A percentile compares a stretch with the other conserved stretches of the same genome.
Evolutionary conservation across 2,888 invertebrate genomes (phyloP).

Genomic region (Phania funesta): DNA sequence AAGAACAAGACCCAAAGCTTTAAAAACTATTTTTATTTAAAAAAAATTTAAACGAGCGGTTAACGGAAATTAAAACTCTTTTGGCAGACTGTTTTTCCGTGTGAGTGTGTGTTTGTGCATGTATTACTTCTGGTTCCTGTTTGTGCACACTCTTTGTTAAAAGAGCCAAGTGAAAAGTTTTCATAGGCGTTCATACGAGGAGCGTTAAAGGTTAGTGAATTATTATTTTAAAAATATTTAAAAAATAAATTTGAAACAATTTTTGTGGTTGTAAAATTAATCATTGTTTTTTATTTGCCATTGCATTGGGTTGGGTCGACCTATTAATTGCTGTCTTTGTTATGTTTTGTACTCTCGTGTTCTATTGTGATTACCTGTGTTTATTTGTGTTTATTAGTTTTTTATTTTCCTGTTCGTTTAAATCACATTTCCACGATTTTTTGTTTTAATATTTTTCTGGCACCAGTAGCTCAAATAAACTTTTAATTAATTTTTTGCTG

Average conservation of each 20-base stretch:
- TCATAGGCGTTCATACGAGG: no score
- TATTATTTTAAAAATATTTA: no score
- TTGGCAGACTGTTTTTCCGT: neutral
- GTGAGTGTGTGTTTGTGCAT: neutral
- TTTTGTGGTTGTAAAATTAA: neutral
- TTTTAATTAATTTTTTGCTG: no score
- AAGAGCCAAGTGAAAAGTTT: no score
- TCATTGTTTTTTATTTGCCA: neutral
- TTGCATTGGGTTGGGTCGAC: conserved; percentile 27
- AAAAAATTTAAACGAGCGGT: conserved; percentile 6
- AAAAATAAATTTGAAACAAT: no score
- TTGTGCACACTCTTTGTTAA: no score
- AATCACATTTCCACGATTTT: no score
- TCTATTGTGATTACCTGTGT: neutral
- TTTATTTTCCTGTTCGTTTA: neutral
- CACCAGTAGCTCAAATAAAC: no score
- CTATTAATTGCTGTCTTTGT: conserved; percentile 18
- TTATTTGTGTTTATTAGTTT: neutral
- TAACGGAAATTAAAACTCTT: conserved; percentile 30
- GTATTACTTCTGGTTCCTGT: conserved; percentile 24
- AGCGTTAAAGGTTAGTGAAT: no score
- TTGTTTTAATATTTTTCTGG: no score
- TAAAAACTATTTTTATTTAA: neutral
- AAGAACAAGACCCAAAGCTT: conserved; percentile 15
- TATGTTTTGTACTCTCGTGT: neutral